These are phyloP conservation scores for Pheosia gnoma DNA, from an alignment of 2,888 invertebrate genomes.

Conservation along the genomic window DNA sequence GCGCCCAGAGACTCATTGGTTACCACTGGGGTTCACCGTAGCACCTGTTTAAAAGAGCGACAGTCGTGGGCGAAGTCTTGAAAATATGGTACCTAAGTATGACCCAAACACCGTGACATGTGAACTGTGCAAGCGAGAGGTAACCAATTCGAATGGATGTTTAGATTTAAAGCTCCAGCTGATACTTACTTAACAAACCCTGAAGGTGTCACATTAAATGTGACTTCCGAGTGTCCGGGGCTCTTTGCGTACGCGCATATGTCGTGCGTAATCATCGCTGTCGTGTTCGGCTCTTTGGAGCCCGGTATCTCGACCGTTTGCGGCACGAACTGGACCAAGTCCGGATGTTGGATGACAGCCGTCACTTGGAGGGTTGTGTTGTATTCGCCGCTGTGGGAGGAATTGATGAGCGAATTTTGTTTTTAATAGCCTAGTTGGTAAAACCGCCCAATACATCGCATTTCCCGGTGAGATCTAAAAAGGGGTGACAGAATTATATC, in stretches of 20 bases:
- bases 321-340: conserved; percentile 85
- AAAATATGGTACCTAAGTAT: too few relatives aligned
- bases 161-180: background rate
- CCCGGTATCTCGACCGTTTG: conserved; percentile 68
- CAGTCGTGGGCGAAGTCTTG: too few relatives aligned
- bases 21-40: too few relatives aligned
- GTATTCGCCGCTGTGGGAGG: conserved; percentile 68
- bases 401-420: background rate
- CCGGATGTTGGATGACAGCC: conserved; percentile 86
- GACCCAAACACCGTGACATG: too few relatives aligned
- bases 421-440: too few relatives aligned
- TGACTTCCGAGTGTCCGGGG: conserved; percentile 88
- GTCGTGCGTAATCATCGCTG: conserved; percentile 68
- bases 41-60: too few relatives aligned
- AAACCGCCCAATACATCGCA: too few relatives aligned
- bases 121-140: too few relatives aligned
- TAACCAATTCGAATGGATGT: too few relatives aligned
- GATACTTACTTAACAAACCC: conserved; percentile 77
- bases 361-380: conserved; percentile 73
- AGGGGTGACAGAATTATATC: too few relatives aligned
- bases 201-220: conserved; percentile 82
- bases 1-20: too few relatives aligned
- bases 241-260: conserved; percentile 85
- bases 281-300: conserved; percentile 54
- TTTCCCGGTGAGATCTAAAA: too few relatives aligned